These are phyloP conservation scores for Decapterus maruadsi DNA, from an alignment of 2,797 vertebrate species.

Conservation along the genomic window DNA sequence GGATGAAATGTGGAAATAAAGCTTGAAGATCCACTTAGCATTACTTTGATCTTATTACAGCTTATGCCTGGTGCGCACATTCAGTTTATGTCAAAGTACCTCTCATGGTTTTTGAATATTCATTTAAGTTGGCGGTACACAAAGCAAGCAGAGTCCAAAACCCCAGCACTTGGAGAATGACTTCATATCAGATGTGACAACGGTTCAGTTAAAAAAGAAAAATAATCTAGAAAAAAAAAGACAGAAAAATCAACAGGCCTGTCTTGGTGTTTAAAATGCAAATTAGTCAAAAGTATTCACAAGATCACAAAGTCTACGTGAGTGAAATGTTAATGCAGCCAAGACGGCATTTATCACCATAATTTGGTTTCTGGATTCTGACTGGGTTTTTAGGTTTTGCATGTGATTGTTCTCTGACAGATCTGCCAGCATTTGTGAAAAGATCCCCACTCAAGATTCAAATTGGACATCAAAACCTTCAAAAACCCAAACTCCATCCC, in stretches of 20 bases:
- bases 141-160: conserved; percentile 21
- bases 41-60: conserved; percentile 87
- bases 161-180: conserved; percentile 50
- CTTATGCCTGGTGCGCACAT: conserved; percentile 76
- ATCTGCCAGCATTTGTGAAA: conserved; percentile 11
- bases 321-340: conserved; percentile 32
- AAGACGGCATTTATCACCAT: conserved; percentile 26
- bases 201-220: conserved; percentile 6
- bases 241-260: conserved; percentile 41
- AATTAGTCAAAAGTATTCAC: conserved; percentile 29
- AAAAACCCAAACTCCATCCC: not conserved
- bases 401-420: conserved; percentile 35
- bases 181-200: conserved; percentile 58
- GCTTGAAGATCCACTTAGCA: conserved; percentile 85
- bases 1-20: conserved; percentile 82
- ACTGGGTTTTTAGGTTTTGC: conserved; percentile 33
- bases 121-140: conserved; percentile 68
- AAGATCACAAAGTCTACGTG: conserved; percentile 35
- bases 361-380: conserved; percentile 33
- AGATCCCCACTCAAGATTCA: conserved; percentile 3
- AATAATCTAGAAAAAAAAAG: conserved; percentile 34
- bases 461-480: conserved; percentile 1
- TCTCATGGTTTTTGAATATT: conserved; percentile 81
- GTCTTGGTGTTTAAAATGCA: conserved; percentile 49
- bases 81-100: conserved; percentile 82